These are phyloP conservation scores for Caenorhabditis macrosperma DNA, from an alignment of 2,888 invertebrate genomes.

Conservation along the genomic window DNA sequence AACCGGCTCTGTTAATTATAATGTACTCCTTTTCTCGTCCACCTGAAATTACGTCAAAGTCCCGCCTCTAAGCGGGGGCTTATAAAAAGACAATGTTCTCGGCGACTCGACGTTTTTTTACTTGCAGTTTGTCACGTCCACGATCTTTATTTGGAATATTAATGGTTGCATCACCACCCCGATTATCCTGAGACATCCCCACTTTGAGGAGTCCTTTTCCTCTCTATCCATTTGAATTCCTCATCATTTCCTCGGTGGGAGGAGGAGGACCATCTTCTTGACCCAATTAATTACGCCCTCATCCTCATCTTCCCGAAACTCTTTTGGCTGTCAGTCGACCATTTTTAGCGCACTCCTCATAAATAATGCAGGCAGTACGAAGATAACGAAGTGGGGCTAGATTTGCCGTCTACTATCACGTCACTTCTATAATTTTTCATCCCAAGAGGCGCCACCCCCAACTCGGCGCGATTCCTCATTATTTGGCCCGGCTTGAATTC, in stretches of 20 bases:
- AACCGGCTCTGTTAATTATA: not conserved
- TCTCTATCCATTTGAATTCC: not conserved
- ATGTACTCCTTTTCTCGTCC: not conserved
- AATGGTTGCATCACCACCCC: conserved; percentile 23
- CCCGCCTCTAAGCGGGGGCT: not conserved
- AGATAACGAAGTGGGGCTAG: no score
- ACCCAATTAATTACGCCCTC: not conserved
- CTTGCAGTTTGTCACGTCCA: conserved; percentile 28
- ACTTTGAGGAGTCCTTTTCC: not conserved
- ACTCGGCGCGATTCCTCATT: no score
- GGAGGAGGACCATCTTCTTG: no score
- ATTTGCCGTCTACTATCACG: no score
- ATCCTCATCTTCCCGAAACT: no score
- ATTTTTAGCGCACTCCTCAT: conserved; percentile 14
- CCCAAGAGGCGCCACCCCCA: no score
- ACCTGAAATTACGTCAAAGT: not conserved
- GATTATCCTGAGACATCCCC: not conserved
- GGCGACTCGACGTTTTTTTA: no score
- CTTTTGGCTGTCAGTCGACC: not conserved
- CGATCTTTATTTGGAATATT: conserved; percentile 34
- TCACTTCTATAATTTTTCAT: no score
- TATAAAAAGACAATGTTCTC: not conserved
- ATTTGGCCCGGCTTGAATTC: no score
- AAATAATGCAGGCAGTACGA: conserved; percentile 38
- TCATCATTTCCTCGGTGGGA: not conserved